Percentiles rank a stretch among this genome's conserved stretches.
These are phyloP conservation scores for Stratiolaelaps scimitus DNA, from an alignment of 1,140 invertebrate species.

Conservation along the genomic window DNA sequence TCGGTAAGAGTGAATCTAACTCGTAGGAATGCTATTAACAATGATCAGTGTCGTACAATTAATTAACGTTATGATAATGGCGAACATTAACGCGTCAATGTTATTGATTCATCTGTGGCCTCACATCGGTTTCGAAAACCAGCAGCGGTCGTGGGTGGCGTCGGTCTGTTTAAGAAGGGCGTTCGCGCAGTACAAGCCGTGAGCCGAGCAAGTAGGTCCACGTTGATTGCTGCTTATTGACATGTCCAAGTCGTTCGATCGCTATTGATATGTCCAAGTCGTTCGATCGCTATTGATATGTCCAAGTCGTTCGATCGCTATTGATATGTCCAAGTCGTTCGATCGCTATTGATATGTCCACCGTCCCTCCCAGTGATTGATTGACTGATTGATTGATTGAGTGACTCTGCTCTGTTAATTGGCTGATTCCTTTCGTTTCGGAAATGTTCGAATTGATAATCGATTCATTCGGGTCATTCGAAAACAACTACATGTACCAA, in stretches of 20 bases:
- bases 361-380: no score
- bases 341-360: slow-evolving; percentile 28
- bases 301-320: slow-evolving; percentile 39
- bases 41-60: slow-evolving; percentile 7
- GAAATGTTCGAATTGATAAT: neutral
- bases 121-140: neutral
- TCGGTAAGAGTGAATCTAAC: no score
- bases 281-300: slow-evolving; percentile 48
- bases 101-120: no score
- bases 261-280: slow-evolving; percentile 27
- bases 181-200: slow-evolving; percentile 95
- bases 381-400: neutral
- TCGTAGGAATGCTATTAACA: no score
- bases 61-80: slow-evolving; percentile 1
- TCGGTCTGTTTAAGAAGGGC: slow-evolving; percentile 99
- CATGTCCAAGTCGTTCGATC: slow-evolving; percentile 32
- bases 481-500: no score
- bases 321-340: slow-evolving; percentile 33
- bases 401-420: no score
- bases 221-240: slow-evolving; percentile 26
- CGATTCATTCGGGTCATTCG: no score
- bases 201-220: slow-evolving; percentile 85
- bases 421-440: neutral
- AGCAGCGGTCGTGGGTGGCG: slow-evolving; percentile 46
- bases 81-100: no score